phyloP scores from a whole-genome alignment of 2,888 invertebrate species.

The Hyppa rectilinea region DNA sequence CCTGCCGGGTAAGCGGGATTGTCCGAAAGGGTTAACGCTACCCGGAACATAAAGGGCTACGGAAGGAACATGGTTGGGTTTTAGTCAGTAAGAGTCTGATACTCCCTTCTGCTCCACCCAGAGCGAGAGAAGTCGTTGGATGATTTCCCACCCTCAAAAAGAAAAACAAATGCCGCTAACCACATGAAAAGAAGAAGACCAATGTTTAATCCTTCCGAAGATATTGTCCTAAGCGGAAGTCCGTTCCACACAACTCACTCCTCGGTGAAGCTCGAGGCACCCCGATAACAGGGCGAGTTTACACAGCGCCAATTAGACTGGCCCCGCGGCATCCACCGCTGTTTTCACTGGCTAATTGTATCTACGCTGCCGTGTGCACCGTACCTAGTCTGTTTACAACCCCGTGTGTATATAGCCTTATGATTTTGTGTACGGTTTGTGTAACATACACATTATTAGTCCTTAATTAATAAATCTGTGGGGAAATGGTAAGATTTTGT shows the following conservation, averaged over 20 bases:
- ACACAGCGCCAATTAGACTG: constrained; percentile 89
- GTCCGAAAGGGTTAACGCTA: too few species aligned
- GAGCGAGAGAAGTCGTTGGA: too few species aligned
- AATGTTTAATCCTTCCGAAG: too few species aligned
- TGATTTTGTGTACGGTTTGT: constrained; percentile 50
- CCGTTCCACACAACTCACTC: constrained; percentile 40
- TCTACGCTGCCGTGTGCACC: constrained; percentile 65
- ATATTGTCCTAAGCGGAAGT: constrained; percentile 40
- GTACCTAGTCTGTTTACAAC: constrained; percentile 63
- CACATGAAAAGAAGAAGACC: too few species aligned
- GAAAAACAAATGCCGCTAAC: too few species aligned
- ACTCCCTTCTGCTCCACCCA: too few species aligned
- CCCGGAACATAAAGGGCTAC: too few species aligned
- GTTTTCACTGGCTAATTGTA: constrained; percentile 86
- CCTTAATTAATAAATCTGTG: constrained; percentile 55
- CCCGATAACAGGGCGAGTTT: constrained; percentile 88
- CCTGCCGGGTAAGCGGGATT: too few species aligned
- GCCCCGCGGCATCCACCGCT: constrained; percentile 79
- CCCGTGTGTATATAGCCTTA: constrained; percentile 57
- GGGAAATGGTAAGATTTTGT: constrained; percentile 42
- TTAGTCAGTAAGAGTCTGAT: too few species aligned
- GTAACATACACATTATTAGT: constrained; percentile 51
- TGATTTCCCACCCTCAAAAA: too few species aligned
- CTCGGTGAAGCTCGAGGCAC: constrained; percentile 75
- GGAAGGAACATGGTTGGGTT: too few species aligned